These are phyloP conservation scores for Porites lutea DNA, from an alignment of 64 coral and sea anemone species.

Conservation along the genomic window DNA sequence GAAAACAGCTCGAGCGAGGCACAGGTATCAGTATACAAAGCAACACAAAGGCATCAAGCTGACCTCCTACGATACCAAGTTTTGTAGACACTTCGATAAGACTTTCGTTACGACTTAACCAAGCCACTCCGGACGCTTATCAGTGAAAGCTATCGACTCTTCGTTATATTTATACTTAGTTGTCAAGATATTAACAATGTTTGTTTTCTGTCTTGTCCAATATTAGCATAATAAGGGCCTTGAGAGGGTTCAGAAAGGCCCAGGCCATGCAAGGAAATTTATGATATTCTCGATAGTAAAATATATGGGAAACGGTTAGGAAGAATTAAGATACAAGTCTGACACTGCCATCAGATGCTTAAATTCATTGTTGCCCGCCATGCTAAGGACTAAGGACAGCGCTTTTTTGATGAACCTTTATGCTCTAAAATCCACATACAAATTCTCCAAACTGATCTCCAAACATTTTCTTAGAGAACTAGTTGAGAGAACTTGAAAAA, in stretches of 20 bases:
- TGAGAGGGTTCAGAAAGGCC: not conserved
- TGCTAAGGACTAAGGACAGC: too few species aligned
- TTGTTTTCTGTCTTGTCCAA: constrained; percentile 19
- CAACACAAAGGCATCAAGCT: not conserved
- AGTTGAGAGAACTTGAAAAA: too few species aligned
- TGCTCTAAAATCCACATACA: too few species aligned
- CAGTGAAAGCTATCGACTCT: not conserved
- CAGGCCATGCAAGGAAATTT: not conserved
- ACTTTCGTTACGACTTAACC: not conserved
- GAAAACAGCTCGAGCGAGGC: constrained; percentile 11
- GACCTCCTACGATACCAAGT: not conserved
- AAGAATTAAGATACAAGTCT: too few species aligned
- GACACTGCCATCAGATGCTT: too few species aligned
- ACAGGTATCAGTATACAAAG: not conserved
- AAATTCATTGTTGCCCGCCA: too few species aligned
- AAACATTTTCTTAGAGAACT: too few species aligned
- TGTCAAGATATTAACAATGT: not conserved
- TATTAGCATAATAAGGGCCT: constrained; percentile 1
- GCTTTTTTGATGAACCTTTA: too few species aligned
- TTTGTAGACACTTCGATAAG: not conserved
- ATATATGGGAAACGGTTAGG: too few species aligned
- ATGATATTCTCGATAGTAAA: too few species aligned
- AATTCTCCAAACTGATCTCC: too few species aligned
- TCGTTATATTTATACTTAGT: not conserved
- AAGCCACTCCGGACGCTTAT: not conserved